A percentile compares a stretch with the other conserved stretches of the same genome.
Evolutionary conservation across 2,888 invertebrate genomes (phyloP).

Genomic region (Megaustenia siamemsis): DNA sequence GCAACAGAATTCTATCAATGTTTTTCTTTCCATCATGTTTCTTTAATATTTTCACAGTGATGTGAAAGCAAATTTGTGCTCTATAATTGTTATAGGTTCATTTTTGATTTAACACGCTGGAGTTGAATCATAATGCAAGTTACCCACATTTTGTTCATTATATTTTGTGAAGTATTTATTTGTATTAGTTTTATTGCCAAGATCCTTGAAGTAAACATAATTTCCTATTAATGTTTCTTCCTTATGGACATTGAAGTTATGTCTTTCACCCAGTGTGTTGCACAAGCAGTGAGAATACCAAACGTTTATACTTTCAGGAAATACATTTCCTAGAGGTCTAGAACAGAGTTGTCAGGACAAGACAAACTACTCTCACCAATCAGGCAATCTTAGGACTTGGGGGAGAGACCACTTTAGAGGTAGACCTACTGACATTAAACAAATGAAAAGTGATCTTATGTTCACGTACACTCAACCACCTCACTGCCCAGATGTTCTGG

Average conservation of each 20-base stretch:
- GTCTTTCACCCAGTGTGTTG: background rate
- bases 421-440: background rate
- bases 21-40: too few relatives aligned
- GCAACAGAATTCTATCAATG: too few relatives aligned
- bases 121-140: too few relatives aligned
- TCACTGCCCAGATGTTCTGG: background rate
- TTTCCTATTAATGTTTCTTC: background rate
- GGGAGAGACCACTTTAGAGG: background rate
- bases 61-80: too few relatives aligned
- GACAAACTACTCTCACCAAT: background rate
- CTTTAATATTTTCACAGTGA: too few relatives aligned
- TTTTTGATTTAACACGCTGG: too few relatives aligned
- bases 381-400: background rate
- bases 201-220: too few relatives aligned
- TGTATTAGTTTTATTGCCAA: too few relatives aligned
- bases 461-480: background rate
- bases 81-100: too few relatives aligned
- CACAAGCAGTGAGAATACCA: slow-evolving; percentile 17
- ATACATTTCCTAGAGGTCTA: slow-evolving; percentile 15
- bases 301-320: slow-evolving; percentile 35
- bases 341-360: slow-evolving; percentile 2
- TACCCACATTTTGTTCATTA: too few relatives aligned
- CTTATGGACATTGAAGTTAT: background rate
- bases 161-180: too few relatives aligned
- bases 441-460: background rate